Percentiles rank a stretch among this genome's conserved stretches.
Evolutionary conservation across 2,797 vertebrate genomes (phyloP).

Genomic region (Zalophus californianus): DNA sequence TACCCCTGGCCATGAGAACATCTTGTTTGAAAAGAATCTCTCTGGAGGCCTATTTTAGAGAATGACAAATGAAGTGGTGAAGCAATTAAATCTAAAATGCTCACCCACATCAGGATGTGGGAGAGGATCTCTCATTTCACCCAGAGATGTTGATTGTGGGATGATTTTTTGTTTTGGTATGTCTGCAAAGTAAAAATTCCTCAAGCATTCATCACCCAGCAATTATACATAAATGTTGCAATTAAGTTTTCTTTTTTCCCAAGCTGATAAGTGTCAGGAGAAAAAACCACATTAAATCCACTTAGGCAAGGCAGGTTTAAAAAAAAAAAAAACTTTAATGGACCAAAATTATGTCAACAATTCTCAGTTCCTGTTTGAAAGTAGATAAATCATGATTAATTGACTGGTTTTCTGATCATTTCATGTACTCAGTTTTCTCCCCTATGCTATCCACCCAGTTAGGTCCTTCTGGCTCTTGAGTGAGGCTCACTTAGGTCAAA

Average conservation of each 20-base stretch:
- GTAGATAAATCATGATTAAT: conserved; percentile 69
- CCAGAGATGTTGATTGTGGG: conserved; percentile 52
- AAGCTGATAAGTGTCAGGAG: conserved; percentile 82
- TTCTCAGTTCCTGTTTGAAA: conserved; percentile 60
- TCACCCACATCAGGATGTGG: background rate
- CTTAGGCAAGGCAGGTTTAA: conserved; percentile 78
- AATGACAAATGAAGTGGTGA: conserved; percentile 45
- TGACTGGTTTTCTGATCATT: conserved; percentile 56
- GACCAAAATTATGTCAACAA: conserved; percentile 77
- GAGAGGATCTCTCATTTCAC: conserved; percentile 48
- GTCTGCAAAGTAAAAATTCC: conserved; percentile 73
- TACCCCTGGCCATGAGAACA: background rate
- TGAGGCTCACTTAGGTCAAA: background rate
- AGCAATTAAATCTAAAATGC: conserved; percentile 53
- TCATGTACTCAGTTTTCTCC: background rate
- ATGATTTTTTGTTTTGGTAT: conserved; percentile 58
- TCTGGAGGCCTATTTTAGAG: conserved; percentile 46
- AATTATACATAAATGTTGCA: conserved; percentile 82
- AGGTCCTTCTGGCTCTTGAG: background rate
- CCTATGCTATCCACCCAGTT: background rate
- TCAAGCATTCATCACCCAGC: conserved; percentile 72
- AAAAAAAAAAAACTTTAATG: conserved; percentile 74
- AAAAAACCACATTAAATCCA: conserved; percentile 79
- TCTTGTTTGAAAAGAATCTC: conserved; percentile 11
- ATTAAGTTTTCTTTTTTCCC: conserved; percentile 79